Conservation (phyloP, 2,888 invertebrate genomes). For the Trachelus tabidus region DNA sequence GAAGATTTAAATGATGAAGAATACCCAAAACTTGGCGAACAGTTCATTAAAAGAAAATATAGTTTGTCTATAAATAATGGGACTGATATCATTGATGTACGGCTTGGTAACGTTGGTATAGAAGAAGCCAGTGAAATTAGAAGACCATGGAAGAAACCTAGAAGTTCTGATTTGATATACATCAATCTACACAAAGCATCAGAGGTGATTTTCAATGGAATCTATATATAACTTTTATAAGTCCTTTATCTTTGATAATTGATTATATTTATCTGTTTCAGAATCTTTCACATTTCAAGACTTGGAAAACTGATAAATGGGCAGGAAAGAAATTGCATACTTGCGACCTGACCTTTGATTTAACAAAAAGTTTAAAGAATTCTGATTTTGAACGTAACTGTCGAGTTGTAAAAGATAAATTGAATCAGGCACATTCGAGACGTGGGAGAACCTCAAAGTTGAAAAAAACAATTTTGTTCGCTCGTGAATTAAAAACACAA, state of each 20-base stretch:
- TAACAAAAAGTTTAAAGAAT: neutral
- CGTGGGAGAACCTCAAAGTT: conserved; percentile 33
- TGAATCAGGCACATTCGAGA: neutral
- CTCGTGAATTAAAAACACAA: conserved; percentile 24
- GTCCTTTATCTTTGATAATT: neutral
- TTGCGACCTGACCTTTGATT: neutral
- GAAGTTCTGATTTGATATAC: conserved; percentile 27
- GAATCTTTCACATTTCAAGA: neutral
- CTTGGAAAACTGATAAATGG: neutral
- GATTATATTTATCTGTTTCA: neutral
- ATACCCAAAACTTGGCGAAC: conserved; percentile 30
- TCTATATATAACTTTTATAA: neutral
- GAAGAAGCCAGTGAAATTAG: neutral
- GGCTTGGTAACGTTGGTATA: neutral
- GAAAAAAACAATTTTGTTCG: conserved; percentile 32
- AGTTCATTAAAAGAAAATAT: conserved; percentile 18
- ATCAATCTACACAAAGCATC: conserved; percentile 37
- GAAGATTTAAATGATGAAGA: conserved; percentile 20
- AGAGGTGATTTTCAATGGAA: conserved; percentile 25
- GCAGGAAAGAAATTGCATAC: neutral
- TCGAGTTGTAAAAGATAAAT: neutral
- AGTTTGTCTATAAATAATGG: neutral
- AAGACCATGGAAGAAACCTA: conserved; percentile 17
- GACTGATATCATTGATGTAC: neutral
- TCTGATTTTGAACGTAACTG: neutral